A percentile compares a stretch with the other conserved stretches of the same genome.
Evolutionary conservation across 2,888 invertebrate species (phyloP).

Genomic region (Dolomedes plantarius): DNA sequence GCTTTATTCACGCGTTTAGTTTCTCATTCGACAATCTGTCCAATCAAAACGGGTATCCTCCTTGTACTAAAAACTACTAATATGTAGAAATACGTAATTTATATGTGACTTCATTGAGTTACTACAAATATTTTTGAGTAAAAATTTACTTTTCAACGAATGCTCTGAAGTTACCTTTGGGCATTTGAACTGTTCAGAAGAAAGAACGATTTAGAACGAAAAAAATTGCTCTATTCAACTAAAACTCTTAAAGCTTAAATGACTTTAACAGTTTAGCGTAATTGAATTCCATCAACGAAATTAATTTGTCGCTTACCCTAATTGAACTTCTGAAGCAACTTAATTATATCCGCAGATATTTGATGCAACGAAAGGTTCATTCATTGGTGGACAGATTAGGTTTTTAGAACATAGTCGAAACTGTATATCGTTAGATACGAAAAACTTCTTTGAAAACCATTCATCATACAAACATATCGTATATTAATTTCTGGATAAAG

Average conservation of each 20-base stretch:
- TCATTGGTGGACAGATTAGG: neutral
- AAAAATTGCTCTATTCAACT: neutral
- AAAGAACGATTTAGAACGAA: neutral
- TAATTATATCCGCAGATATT: conserved; percentile 33
- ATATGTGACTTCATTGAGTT: no score
- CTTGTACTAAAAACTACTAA: no score
- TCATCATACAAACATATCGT: no score
- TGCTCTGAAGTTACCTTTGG: no score
- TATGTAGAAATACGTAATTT: no score
- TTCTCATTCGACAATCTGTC: no score
- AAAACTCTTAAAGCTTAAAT: neutral
- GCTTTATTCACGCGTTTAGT: no score
- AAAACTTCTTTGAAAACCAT: neutral
- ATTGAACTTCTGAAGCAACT: conserved; percentile 29
- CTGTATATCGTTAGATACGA: neutral
- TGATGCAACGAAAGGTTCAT: conserved; percentile 25
- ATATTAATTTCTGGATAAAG: no score
- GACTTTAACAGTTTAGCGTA: conserved; percentile 3
- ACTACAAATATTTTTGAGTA: no score
- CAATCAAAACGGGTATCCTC: no score
- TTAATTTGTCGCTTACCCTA: conserved; percentile 28
- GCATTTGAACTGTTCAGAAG: neutral
- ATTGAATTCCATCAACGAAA: conserved; percentile 8
- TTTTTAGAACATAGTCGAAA: neutral
- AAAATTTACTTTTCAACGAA: no score